phyloP scores from a whole-genome alignment of 2,888 invertebrate species.

The Mythimna loreyi region DNA sequence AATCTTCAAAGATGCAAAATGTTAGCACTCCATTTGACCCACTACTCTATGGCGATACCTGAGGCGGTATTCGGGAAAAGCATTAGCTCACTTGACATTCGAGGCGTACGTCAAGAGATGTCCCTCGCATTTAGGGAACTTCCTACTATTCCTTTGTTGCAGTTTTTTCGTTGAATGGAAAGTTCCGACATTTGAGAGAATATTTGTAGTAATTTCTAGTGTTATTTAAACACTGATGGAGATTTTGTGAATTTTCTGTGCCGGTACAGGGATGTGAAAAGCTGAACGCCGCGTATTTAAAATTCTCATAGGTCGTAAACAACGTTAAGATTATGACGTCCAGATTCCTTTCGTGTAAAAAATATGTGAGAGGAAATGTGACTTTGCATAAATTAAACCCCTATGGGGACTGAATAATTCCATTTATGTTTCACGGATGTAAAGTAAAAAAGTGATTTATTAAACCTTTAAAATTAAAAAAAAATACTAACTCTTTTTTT shows the following conservation, averaged over 20 bases:
- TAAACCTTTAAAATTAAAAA: too few relatives aligned
- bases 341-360: not conserved
- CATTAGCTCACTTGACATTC: slow-evolving; percentile 61
- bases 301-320: not conserved
- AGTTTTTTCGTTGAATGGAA: slow-evolving; percentile 22
- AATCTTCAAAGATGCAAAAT: not conserved
- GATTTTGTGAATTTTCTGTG: not conserved
- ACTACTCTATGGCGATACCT: slow-evolving; percentile 28
- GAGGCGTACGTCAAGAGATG: slow-evolving; percentile 44
- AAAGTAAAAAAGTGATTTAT: too few relatives aligned
- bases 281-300: not conserved
- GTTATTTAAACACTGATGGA: not conserved
- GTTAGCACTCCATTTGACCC: slow-evolving; percentile 13
- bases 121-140: slow-evolving; percentile 43
- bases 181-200: slow-evolving; percentile 13
- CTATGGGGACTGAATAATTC: not conserved
- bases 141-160: slow-evolving; percentile 35
- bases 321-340: not conserved
- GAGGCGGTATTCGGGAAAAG: slow-evolving; percentile 52
- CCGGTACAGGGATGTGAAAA: not conserved
- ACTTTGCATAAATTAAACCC: not conserved
- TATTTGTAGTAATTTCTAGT: slow-evolving; percentile 1
- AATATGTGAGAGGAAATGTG: not conserved
- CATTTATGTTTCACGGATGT: too few relatives aligned
- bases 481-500: too few relatives aligned